Evolutionary conservation across 2,797 vertebrate species (phyloP), one percentile per base, ranked within the genome.

Genomic region (Picus viridis): DNA sequence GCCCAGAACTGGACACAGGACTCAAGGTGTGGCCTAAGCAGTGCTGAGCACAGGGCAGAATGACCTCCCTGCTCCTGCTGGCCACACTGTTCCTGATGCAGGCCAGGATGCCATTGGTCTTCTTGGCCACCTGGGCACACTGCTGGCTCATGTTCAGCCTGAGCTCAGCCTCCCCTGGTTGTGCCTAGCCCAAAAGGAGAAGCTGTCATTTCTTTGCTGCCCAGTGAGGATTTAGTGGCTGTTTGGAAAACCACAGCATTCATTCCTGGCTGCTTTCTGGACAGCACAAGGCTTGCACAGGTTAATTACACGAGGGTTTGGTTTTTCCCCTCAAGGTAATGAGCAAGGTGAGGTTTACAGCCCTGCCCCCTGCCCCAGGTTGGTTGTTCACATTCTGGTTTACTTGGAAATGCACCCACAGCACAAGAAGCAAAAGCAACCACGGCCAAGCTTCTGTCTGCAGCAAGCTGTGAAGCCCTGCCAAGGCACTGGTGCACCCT

Each of bases 231-330:
- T 96, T 89, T 93, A 95, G 83, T 83, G 84, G 56, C 80, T 53
- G 64, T 68, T 41, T 63, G 64, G 29, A 90, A 86, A 84, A 92
- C 68, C 77, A 89, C 59, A 61, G 47, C 93, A 91, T 95, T 96
- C 97, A 97, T 97, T 96, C 94, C 57, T 73, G 94, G 78, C 87
- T 97, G 96, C 94, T 97, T 97, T 96, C 90, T 93, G 93, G 94
- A 78, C 90, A 96, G 90, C 88, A 36, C 56, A 34, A 94, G 94
- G 80, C 93, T 95, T 84, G 90, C 93, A 56, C 41, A 82, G 97
- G 97, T 98, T 97, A 97, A 97, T 97, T 97, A 97, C 94, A 70
- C 83, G 70, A 87, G 95, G 89, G 89, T 94, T 96, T 97, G 36
- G 36, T 96, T 96, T 94, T 89, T 95, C 36, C 36, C 36, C 36